phyloP scores from a whole-genome alignment of 2,888 invertebrate genomes.

The Macrosoma leucophasiata region DNA sequence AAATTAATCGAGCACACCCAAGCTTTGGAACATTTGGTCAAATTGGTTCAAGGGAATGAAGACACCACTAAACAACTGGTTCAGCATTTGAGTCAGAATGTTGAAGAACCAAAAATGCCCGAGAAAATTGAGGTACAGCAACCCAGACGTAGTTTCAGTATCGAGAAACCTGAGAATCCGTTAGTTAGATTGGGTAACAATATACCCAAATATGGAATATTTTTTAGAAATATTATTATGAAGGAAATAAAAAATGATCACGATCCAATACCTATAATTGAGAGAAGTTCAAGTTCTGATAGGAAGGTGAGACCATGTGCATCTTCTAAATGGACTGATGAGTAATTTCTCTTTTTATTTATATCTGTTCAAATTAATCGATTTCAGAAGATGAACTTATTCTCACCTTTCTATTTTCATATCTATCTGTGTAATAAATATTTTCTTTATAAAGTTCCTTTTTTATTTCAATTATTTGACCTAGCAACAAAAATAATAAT shows the following conservation, averaged over 20 bases:
- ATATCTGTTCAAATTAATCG: background rate
- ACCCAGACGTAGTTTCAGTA: slow-evolving; percentile 28
- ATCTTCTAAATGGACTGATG: slow-evolving; percentile 27
- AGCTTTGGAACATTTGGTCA: slow-evolving; percentile 44
- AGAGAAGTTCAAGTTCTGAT: slow-evolving; percentile 25
- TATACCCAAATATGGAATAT: slow-evolving; percentile 42
- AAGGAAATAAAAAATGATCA: slow-evolving; percentile 31
- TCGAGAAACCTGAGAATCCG: slow-evolving; percentile 30
- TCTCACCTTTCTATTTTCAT: too few relatives aligned
- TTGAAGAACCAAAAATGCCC: slow-evolving; percentile 38
- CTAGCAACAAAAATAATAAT: too few relatives aligned
- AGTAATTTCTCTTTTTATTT: background rate
- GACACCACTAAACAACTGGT: slow-evolving; percentile 37
- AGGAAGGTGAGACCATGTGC: slow-evolving; percentile 32
- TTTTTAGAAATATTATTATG: slow-evolving; percentile 39
- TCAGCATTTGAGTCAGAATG: slow-evolving; percentile 33
- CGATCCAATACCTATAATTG: slow-evolving; percentile 40
- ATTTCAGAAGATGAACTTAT: too few relatives aligned
- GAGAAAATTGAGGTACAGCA: slow-evolving; percentile 38
- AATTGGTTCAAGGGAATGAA: slow-evolving; percentile 33
- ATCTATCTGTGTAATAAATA: too few relatives aligned
- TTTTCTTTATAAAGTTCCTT: too few relatives aligned
- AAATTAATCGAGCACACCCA: slow-evolving; percentile 46
- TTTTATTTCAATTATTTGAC: too few relatives aligned
- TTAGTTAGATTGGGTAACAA: slow-evolving; percentile 39